phyloP scores from a whole-genome alignment of 2,797 vertebrate genomes.

The Sebastes baramenuke region DNA sequence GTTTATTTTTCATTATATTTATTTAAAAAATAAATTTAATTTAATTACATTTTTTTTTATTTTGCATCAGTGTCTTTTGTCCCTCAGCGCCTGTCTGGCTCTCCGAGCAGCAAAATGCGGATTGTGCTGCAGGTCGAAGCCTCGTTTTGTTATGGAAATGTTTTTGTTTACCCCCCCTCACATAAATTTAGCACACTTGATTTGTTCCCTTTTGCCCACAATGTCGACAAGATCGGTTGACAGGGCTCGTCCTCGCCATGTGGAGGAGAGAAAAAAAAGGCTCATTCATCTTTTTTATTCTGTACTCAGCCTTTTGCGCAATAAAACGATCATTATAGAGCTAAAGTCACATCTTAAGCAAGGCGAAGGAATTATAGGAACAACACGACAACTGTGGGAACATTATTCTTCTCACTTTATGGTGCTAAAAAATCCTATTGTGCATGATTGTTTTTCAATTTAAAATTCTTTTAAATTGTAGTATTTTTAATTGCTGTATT shows the following conservation, averaged over 20 bases:
- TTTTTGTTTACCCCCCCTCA: conserved; percentile 93
- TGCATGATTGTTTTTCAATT: neutral
- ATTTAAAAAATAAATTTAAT: neutral
- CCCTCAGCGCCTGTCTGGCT: conserved; percentile 75
- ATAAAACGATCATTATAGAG: conserved; percentile 43
- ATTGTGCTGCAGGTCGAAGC: conserved; percentile 87
- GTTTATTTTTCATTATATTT: neutral
- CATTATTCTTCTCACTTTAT: neutral
- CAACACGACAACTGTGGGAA: neutral
- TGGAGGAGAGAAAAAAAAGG: conserved; percentile 65
- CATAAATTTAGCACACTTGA: conserved; percentile 97
- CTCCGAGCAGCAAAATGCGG: conserved; percentile 86
- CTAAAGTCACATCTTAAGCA: conserved; percentile 37
- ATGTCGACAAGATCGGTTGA: conserved; percentile 92
- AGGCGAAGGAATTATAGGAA: conserved; percentile 15
- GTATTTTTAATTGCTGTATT: neutral
- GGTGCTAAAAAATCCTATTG: neutral
- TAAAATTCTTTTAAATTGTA: neutral
- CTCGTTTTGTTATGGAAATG: conserved; percentile 97
- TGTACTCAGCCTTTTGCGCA: conserved; percentile 57
- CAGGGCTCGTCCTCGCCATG: conserved; percentile 92
- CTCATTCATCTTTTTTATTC: conserved; percentile 80
- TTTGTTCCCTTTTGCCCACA: conserved; percentile 93
- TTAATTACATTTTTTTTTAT: neutral
- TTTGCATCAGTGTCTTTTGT: conserved; percentile 31